Evolutionary conservation across 2,113 vertebrate species (phyloP).

Genomic region (Sceloporus undulatus): DNA sequence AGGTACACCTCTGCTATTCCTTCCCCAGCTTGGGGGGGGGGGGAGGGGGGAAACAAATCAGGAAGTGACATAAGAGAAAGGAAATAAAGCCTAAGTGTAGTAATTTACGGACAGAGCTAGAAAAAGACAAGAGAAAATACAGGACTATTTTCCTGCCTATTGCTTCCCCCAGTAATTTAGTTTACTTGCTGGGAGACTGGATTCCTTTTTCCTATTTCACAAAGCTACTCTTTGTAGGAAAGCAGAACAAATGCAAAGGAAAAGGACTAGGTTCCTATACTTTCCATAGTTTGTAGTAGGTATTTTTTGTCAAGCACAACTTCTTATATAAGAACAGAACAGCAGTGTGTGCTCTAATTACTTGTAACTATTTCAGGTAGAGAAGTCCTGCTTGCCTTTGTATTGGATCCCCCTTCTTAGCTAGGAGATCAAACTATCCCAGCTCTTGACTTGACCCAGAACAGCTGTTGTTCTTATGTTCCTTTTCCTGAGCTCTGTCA

Average conservation of each 20-base stretch:
- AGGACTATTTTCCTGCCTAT: too few species aligned
- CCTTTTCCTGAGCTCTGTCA: not conserved
- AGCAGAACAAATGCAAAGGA: not conserved
- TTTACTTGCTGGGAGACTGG: too few species aligned
- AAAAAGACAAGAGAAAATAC: too few species aligned
- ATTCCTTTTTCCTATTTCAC: not conserved
- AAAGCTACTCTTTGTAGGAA: not conserved
- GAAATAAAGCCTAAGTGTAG: too few species aligned
- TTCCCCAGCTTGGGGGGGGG: too few species aligned
- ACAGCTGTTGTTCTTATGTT: not conserved
- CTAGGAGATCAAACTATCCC: not conserved
- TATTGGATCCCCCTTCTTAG: not conserved
- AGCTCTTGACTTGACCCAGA: not conserved
- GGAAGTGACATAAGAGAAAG: too few species aligned
- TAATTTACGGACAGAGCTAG: too few species aligned
- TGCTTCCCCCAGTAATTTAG: too few species aligned
- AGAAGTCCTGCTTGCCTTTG: not conserved
- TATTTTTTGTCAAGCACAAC: not conserved
- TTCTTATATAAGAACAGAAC: not conserved
- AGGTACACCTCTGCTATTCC: too few species aligned
- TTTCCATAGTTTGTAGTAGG: not conserved
- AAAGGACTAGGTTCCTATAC: not conserved
- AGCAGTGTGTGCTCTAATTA: not conserved
- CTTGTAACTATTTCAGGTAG: not conserved
- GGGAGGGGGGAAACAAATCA: too few species aligned